A percentile compares a stretch with the other conserved stretches of the same genome.
These are phyloP conservation scores for Euplexia lucipara DNA, from an alignment of 2,888 invertebrate genomes.

Conservation along the genomic window DNA sequence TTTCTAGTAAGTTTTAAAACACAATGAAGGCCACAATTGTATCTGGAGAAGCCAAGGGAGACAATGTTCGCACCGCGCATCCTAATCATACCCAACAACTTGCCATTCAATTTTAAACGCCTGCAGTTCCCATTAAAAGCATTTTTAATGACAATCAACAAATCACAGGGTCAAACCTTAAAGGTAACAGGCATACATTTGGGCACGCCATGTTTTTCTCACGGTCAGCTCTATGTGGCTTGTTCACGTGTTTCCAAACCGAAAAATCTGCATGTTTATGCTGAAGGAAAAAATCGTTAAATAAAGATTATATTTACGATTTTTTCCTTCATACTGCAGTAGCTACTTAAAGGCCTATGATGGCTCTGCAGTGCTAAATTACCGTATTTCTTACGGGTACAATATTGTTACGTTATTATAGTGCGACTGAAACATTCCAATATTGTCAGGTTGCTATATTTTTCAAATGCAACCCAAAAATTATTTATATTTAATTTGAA, in stretches of 20 bases:
- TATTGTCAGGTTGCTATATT: too few species aligned
- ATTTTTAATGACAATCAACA: too few species aligned
- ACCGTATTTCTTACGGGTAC: conserved; percentile 1
- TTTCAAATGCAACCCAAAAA: too few species aligned
- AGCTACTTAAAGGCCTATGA: background rate
- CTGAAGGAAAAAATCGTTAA: background rate
- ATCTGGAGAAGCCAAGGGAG: background rate
- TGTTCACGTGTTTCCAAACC: background rate
- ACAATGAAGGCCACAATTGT: too few species aligned
- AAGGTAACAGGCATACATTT: background rate
- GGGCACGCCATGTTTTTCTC: background rate
- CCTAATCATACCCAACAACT: background rate
- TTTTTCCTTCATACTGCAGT: conserved; percentile 2
- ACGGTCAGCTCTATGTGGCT: background rate
- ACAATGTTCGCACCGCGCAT: background rate
- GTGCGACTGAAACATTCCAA: too few species aligned
- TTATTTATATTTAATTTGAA: too few species aligned
- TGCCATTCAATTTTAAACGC: background rate
- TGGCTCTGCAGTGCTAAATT: background rate
- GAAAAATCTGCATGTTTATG: background rate
- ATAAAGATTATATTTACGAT: background rate
- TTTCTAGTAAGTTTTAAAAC: too few species aligned
- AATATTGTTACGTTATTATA: too few species aligned
- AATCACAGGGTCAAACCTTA: too few species aligned
- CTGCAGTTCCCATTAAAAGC: too few species aligned